Evolutionary conservation across 2,797 vertebrate species (phyloP), one percentile per base, ranked within the genome.

Genomic region (Atherinosoma microstoma): DNA sequence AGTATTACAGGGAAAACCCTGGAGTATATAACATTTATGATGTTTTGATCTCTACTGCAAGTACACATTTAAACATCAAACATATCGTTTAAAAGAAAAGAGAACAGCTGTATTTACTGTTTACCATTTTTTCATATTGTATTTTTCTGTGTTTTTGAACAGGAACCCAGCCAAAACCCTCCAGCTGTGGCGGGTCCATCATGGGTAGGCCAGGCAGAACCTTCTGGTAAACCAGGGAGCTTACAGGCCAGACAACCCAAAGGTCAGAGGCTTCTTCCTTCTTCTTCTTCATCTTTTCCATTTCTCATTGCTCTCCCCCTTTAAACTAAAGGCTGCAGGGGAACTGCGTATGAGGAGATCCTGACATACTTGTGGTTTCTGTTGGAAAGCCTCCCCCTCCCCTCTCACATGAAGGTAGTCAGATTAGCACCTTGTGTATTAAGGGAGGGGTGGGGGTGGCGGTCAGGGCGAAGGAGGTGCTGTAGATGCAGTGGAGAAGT

Each of bases 371-470:
- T 80, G 73, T 83, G 72, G 67, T 75, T 75, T 80, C 74, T 73
- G 75, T 84, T 76, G 29, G 73, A 79, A 76, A 73, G 54, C 32
- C 76, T 68, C 22, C 58, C 67, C 60, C 68, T 36, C 49, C 35
- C 57, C 68, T 71, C 74, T 71, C 73, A 80, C 87, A 87, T 77
- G 85, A 85, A 78, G 68, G 68, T 71, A 76, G 86, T 83, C 81
- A 88, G 91, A 92, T 93, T 93, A 93, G 84, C 78, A 84, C 77
- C 67, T 83, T 84, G 78, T 87, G 78, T 67, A 74, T 70, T 77
- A 34, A 40, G 70, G 67, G 75, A 49, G 80, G 73, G 60, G 30
- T 30, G 35, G 56, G 29, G 63, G 74, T 42, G 77, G 64, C 60
- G 35, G 58, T 47, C 29, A 51, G 62, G 45, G 71, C 66, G 76